A percentile compares a stretch with the other conserved stretches of the same genome.
Conservation (phyloP, 2,113 vertebrate species). For the Sterrhoptilus dennistouni region DNA sequence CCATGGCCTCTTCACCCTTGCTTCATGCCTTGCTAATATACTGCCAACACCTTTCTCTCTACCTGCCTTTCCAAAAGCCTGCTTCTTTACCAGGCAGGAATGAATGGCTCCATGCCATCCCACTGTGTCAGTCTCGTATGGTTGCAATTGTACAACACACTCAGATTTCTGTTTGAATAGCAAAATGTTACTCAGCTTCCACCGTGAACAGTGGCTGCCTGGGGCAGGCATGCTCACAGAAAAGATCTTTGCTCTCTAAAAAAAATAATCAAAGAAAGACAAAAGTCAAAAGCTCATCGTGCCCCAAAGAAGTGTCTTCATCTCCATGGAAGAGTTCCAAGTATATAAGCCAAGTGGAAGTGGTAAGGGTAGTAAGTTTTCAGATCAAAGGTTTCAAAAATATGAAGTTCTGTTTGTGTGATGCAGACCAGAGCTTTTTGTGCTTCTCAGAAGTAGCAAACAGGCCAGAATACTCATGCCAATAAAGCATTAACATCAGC, state of each 20-base stretch:
- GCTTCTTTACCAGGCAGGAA: neutral
- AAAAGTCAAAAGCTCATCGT: slow-evolving; percentile 30
- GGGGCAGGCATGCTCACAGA: neutral
- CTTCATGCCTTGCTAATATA: neutral
- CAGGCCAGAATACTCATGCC: neutral
- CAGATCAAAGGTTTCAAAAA: neutral
- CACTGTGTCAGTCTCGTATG: neutral
- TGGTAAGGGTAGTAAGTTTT: neutral
- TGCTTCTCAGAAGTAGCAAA: neutral
- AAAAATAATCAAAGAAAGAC: slow-evolving; percentile 58
- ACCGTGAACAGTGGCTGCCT: slow-evolving; percentile 45
- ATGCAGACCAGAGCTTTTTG: slow-evolving; percentile 13
- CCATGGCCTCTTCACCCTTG: neutral
- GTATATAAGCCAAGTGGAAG: neutral
- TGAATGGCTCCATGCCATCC: neutral
- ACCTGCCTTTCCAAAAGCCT: neutral
- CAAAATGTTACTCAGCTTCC: slow-evolving; percentile 44
- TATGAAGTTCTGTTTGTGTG: neutral
- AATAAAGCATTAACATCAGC: neutral
- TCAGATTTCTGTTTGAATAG: slow-evolving; percentile 44
- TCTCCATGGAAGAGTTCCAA: slow-evolving; percentile 11
- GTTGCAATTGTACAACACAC: neutral
- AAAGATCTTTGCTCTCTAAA: slow-evolving; percentile 38
- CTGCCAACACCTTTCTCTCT: neutral
- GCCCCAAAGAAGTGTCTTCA: slow-evolving; percentile 26